Conservation (phyloP, 2,113 vertebrate genomes). For the Lates calcarifer region DNA sequence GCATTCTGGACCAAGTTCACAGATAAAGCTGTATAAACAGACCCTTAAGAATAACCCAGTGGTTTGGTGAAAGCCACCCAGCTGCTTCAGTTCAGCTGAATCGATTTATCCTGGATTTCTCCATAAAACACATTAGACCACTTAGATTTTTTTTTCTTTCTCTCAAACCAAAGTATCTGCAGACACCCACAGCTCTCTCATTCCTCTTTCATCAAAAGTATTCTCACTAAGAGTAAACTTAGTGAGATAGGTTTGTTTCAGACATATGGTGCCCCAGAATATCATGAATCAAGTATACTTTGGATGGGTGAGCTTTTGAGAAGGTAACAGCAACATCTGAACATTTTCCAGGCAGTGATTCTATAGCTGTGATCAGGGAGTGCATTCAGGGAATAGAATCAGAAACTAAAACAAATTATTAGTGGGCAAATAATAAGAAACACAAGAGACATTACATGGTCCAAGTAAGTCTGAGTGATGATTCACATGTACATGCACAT, state of each 20-base stretch:
- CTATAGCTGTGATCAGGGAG: too few species aligned
- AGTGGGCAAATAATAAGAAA: background rate
- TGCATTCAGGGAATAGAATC: too few species aligned
- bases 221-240: background rate
- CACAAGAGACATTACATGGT: background rate
- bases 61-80: conserved; percentile 38
- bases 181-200: background rate
- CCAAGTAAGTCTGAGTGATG: background rate
- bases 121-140: conserved; percentile 40
- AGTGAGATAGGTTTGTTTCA: background rate
- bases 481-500: background rate
- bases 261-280: background rate
- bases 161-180: conserved; percentile 8
- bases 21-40: conserved; percentile 51
- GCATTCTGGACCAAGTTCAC: conserved; percentile 19
- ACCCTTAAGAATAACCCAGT: conserved; percentile 34
- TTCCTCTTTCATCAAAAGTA: background rate
- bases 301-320: background rate
- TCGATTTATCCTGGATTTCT: conserved; percentile 38
- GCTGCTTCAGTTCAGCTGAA: conserved; percentile 39
- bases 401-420: too few species aligned
- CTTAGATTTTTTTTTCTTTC: conserved; percentile 36
- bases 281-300: background rate
- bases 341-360: too few species aligned
- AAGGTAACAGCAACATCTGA: background rate